Conservation (phyloP, 2,888 invertebrate species). For the Eristalinus aeneus region DNA sequence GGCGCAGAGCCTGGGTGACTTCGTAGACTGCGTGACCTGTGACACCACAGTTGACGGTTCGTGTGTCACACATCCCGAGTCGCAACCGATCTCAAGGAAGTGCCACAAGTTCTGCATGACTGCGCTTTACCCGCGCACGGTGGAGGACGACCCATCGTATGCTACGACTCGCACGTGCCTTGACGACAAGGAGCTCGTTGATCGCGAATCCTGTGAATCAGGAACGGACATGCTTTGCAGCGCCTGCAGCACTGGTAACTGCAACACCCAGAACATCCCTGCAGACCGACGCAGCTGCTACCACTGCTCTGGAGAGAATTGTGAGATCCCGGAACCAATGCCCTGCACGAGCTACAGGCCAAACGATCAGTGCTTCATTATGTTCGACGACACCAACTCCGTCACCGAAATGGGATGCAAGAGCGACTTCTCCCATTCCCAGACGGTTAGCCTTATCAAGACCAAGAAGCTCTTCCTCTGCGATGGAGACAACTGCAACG, state of each 20-base stretch:
- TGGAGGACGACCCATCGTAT: constrained; percentile 75
- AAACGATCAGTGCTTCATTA: constrained; percentile 75
- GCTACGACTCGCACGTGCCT: constrained; percentile 75
- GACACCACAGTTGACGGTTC: constrained; percentile 71
- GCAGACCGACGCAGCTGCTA: constrained; percentile 73
- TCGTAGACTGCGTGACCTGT: constrained; percentile 76
- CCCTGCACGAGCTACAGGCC: constrained; percentile 74
- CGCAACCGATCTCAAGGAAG: constrained; percentile 72
- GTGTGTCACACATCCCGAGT: constrained; percentile 71
- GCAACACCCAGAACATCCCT: constrained; percentile 74
- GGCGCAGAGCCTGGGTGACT: constrained; percentile 73
- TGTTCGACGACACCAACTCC: constrained; percentile 74
- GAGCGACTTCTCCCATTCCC: constrained; percentile 74
- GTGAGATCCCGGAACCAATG: constrained; percentile 71
- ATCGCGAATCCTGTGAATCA: constrained; percentile 73
- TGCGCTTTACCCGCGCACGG: constrained; percentile 74
- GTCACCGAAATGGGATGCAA: constrained; percentile 74
- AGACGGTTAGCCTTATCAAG: constrained; percentile 73
- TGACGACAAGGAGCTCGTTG: constrained; percentile 76
- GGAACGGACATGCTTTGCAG: constrained; percentile 73
- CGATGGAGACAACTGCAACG: constrained; percentile 75
- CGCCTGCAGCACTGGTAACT: constrained; percentile 73
- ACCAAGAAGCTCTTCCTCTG: constrained; percentile 75
- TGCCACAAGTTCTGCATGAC: constrained; percentile 76
- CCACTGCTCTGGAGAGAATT: constrained; percentile 74